Conservation (phyloP, 37 sponge, comb jelly and placozoan genomes). For the Amphimedon queenslandica region DNA sequence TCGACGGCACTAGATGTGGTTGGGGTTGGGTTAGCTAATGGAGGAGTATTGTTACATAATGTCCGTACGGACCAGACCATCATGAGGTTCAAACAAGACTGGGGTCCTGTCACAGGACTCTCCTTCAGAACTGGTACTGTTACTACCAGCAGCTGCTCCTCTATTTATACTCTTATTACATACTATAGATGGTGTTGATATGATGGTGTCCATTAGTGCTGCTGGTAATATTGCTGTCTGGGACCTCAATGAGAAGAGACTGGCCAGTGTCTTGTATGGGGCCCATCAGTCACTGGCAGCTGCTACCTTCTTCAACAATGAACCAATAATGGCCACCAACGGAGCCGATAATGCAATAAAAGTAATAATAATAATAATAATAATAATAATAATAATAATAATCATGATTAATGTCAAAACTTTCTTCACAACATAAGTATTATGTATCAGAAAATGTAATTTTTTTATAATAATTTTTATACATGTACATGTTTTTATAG, state of each 20-base stretch:
- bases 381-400: background rate
- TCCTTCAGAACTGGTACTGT: constrained; percentile 85
- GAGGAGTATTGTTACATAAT: constrained; percentile 80
- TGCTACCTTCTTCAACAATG: constrained; percentile 69
- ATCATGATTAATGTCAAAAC: background rate
- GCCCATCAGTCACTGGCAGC: constrained; percentile 68
- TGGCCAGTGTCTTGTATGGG: constrained; percentile 47
- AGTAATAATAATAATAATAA: constrained; percentile 18
- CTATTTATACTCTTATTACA: background rate
- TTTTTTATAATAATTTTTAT: background rate
- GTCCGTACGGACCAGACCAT: constrained; percentile 77
- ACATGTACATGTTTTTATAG: constrained; percentile 29
- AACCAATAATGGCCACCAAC: constrained; percentile 80
- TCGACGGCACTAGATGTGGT: constrained; percentile 86
- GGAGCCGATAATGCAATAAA: constrained; percentile 87
- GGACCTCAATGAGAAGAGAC: constrained; percentile 76
- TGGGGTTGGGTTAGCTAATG: constrained; percentile 83
- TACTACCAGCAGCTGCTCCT: background rate
- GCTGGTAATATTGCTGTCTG: constrained; percentile 92
- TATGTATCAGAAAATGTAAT: background rate
- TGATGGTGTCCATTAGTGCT: constrained; percentile 72
- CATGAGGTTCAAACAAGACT: constrained; percentile 94
- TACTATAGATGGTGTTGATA: constrained; percentile 67
- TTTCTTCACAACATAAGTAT: background rate
- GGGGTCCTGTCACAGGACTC: constrained; percentile 86